Evolutionary conservation across 2,797 vertebrate species (phyloP).

Genomic region (Pyrocephalus nanus): DNA sequence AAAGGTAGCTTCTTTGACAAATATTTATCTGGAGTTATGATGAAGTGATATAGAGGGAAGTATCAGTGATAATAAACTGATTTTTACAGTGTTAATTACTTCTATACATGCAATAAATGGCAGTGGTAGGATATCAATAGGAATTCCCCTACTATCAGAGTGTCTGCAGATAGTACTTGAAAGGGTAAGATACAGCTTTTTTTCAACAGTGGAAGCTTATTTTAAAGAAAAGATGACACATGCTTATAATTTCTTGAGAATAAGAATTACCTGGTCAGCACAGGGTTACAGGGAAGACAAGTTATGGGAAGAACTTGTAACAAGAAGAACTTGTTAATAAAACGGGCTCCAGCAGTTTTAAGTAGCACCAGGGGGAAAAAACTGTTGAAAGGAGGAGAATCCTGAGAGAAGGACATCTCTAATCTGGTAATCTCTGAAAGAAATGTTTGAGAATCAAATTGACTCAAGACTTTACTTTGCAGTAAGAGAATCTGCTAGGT

Average conservation of each 20-base stretch:
- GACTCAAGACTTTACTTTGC: not conserved
- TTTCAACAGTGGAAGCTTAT: not conserved
- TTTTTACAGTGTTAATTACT: not conserved
- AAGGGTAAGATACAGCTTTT: not conserved
- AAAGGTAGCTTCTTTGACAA: not conserved
- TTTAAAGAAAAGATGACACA: not conserved
- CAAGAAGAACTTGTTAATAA: not conserved
- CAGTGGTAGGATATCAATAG: not conserved
- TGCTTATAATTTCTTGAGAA: not conserved
- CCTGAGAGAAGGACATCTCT: not conserved
- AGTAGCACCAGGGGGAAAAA: not conserved
- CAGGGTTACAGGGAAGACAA: not conserved
- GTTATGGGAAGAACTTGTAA: not conserved
- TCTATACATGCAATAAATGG: rapidly evolving
- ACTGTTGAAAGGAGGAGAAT: not conserved
- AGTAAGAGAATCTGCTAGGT: not conserved
- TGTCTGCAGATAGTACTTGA: not conserved
- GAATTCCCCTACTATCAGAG: not conserved
- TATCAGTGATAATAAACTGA: not conserved
- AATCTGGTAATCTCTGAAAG: not conserved
- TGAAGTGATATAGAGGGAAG: not conserved
- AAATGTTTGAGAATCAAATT: not conserved
- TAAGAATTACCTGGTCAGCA: not conserved
- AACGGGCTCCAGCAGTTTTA: not conserved
- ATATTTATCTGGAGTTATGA: not conserved